Evolutionary conservation across 2,888 invertebrate genomes (phyloP).

Genomic region (Patella depressa): DNA sequence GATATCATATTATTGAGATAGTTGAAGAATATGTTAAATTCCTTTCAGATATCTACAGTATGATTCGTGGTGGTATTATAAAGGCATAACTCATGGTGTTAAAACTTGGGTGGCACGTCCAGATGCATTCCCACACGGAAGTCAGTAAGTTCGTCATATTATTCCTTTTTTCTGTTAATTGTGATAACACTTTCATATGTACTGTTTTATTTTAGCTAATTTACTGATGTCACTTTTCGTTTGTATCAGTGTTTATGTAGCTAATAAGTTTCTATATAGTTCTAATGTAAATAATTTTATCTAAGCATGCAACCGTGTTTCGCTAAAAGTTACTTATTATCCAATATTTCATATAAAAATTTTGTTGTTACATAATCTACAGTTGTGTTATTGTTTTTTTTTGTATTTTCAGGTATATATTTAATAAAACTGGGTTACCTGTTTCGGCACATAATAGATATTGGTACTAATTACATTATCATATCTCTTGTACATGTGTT

Average conservation of each 20-base stretch:
- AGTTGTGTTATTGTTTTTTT: no score
- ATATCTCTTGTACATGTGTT: no score
- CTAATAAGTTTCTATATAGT: constrained; percentile 1
- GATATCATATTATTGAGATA: no score
- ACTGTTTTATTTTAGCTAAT: background rate
- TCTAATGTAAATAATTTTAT: no score
- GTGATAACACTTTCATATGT: background rate
- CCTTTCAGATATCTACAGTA: constrained; percentile 45
- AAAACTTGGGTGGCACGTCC: constrained; percentile 40
- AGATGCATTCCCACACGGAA: constrained; percentile 45
- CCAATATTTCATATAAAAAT: no score
- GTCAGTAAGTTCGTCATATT: constrained; percentile 35
- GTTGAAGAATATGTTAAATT: no score
- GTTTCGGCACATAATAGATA: constrained; percentile 48
- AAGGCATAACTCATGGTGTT: constrained; percentile 41
- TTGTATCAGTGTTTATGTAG: no score
- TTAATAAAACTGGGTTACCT: constrained; percentile 41
- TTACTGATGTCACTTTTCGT: background rate
- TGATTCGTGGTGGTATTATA: constrained; percentile 53
- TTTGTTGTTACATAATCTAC: no score
- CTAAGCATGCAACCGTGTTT: no score
- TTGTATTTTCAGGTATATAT: constrained; percentile 25
- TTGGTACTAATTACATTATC: constrained; percentile 36
- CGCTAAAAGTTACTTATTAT: no score
- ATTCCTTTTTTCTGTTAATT: background rate